phyloP scores from a whole-genome alignment of 1,140 invertebrate genomes.

The Drosophila fuyamai region DNA sequence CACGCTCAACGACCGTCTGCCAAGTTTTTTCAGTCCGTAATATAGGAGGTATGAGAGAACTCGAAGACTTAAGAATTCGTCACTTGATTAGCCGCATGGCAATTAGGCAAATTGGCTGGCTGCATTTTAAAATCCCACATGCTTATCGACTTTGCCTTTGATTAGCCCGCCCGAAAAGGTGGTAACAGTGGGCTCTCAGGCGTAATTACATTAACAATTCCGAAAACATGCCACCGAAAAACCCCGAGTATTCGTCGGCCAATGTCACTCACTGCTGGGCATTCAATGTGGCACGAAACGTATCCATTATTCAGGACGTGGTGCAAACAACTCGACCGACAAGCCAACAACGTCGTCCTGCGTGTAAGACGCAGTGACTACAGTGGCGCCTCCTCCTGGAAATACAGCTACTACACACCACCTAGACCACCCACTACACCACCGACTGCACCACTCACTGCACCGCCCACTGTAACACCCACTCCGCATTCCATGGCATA shows the following conservation, averaged over 20 bases:
- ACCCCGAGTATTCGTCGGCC: constrained; percentile 24
- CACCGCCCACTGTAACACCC: neutral
- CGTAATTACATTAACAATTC: constrained; percentile 82
- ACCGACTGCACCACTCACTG: neutral
- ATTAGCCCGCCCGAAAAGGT: constrained; percentile 31
- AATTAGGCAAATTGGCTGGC: constrained; percentile 71
- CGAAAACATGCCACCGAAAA: constrained; percentile 61
- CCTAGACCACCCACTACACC: neutral
- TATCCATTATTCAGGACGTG: constrained; percentile 81
- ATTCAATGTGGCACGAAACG: constrained; percentile 74
- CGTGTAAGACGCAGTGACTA: constrained; percentile 66
- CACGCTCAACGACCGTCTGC: constrained; percentile 50
- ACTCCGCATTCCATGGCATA: constrained; percentile 48
- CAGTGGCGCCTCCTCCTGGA: constrained; percentile 8
- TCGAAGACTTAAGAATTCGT: constrained; percentile 38
- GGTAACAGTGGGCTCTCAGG: constrained; percentile 55
- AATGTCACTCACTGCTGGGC: constrained; percentile 75
- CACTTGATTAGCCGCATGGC: constrained; percentile 62
- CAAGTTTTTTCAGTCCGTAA: constrained; percentile 62
- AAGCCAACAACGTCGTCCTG: constrained; percentile 53
- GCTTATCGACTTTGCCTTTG: constrained; percentile 60
- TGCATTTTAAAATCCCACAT: constrained; percentile 54
- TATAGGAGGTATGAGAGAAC: constrained; percentile 4
- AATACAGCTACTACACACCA: neutral
- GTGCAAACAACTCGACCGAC: constrained; percentile 73